Conservation (phyloP, 1,140 invertebrate species). For the Drosophila subobscura region DNA sequence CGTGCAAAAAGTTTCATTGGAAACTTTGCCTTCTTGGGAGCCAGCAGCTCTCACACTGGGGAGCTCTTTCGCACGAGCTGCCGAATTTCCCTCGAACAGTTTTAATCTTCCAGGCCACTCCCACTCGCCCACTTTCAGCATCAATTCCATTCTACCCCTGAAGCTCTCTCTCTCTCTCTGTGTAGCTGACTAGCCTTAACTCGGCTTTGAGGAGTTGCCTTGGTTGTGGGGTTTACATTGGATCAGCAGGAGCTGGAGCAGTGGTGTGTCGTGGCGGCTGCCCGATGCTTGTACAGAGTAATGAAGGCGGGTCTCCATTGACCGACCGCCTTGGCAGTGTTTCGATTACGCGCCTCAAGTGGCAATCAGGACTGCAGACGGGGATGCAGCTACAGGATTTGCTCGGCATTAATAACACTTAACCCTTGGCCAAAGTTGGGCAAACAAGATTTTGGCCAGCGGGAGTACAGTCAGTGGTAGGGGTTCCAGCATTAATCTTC, state of each 20-base stretch:
- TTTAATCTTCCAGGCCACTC: conserved; percentile 56
- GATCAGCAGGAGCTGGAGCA: conserved; percentile 1
- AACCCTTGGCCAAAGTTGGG: conserved; percentile 38
- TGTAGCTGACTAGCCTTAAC: conserved; percentile 28
- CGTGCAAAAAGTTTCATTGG: conserved; percentile 40
- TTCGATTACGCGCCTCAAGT: conserved; percentile 63
- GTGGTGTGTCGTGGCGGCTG: background rate
- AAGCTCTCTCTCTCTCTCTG: conserved; percentile 18
- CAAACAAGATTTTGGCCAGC: conserved; percentile 7
- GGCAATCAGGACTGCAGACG: conserved; percentile 49
- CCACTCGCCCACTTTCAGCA: background rate
- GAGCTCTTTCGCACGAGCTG: conserved; percentile 17
- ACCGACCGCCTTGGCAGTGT: conserved; percentile 64
- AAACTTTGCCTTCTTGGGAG: conserved; percentile 54
- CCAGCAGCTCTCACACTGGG: too few relatives aligned
- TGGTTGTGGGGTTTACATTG: conserved; percentile 18
- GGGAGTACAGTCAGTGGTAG: background rate
- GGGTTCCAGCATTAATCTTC: conserved; percentile 26
- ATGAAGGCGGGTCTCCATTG: conserved; percentile 54
- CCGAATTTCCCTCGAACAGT: conserved; percentile 36
- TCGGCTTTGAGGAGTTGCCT: conserved; percentile 30
- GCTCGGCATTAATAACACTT: conserved; percentile 68
- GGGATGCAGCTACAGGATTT: conserved; percentile 45
- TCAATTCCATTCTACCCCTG: background rate
- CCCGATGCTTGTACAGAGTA: conserved; percentile 48